Percentiles rank a stretch among this genome's conserved stretches.
Evolutionary conservation across 2,888 invertebrate genomes (phyloP).

Genomic region (Glyphotaelius pellucidus): DNA sequence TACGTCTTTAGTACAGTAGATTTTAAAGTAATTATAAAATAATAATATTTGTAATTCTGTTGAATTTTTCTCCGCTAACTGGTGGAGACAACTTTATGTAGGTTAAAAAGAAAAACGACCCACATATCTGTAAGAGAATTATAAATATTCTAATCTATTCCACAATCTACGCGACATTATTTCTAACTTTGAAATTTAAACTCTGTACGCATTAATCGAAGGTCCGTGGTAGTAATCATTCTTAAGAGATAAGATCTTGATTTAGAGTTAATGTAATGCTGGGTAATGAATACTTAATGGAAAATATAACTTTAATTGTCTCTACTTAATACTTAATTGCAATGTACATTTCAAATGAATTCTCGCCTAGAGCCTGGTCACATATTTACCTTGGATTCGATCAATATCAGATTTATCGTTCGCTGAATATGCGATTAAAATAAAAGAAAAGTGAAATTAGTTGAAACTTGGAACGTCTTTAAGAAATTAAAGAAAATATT

Average conservation of each 20-base stretch:
- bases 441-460: no score
- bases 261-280: background rate
- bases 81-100: no score
- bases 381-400: background rate
- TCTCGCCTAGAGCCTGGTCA: background rate
- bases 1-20: no score
- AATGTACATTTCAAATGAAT: background rate
- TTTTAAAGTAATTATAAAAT: no score
- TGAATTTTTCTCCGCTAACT: no score
- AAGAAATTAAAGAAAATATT: no score
- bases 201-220: background rate
- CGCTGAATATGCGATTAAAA: background rate
- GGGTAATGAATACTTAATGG: background rate
- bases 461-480: no score
- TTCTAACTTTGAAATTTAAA: background rate
- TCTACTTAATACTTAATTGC: background rate
- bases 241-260: background rate
- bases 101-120: no score
- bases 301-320: background rate
- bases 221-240: background rate
- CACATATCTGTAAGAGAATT: background rate
- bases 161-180: background rate
- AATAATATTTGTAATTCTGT: no score
- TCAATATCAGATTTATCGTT: background rate
- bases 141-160: background rate